Percentiles rank a stretch among this genome's conserved stretches.
These are phyloP conservation scores for Coracopsis vasa DNA, from an alignment of 2,113 vertebrate genomes.

Conservation along the genomic window DNA sequence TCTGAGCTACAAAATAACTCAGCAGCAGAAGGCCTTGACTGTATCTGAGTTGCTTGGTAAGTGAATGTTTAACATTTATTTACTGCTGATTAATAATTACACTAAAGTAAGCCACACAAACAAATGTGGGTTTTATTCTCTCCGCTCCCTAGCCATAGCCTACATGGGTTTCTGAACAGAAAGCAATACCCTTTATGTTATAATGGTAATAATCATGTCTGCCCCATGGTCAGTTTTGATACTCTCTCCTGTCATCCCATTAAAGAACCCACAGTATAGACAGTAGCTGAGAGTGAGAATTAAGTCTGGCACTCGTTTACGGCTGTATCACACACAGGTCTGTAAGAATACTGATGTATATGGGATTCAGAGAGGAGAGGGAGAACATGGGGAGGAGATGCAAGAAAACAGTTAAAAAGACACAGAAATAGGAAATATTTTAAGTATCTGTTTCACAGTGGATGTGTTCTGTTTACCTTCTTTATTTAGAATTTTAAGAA, in stretches of 20 bases:
- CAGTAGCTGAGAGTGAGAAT: neutral
- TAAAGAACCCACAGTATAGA: neutral
- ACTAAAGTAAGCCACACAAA: neutral
- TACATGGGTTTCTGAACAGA: neutral
- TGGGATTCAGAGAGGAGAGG: neutral
- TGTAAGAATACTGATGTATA: neutral
- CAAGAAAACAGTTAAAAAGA: neutral
- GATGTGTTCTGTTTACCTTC: neutral
- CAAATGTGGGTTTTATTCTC: neutral
- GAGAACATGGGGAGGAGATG: neutral
- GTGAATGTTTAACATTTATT: slow-evolving; percentile 8
- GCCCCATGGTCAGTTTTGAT: neutral
- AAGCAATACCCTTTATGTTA: neutral
- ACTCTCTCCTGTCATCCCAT: neutral
- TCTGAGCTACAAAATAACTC: slow-evolving; percentile 78
- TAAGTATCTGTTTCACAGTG: neutral
- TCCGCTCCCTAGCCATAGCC: neutral
- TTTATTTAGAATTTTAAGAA: slow-evolving; percentile 29
- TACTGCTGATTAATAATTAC: neutral
- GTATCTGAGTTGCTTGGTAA: slow-evolving; percentile 75
- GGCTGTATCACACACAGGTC: accelerated
- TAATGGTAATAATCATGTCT: neutral
- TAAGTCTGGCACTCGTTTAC: neutral
- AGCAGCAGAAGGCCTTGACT: slow-evolving; percentile 77
- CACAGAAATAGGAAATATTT: neutral